Percentiles rank a stretch among this genome's conserved stretches.
phyloP scores from a whole-genome alignment of 2,797 vertebrate genomes.

The Galagoides demidoff region DNA sequence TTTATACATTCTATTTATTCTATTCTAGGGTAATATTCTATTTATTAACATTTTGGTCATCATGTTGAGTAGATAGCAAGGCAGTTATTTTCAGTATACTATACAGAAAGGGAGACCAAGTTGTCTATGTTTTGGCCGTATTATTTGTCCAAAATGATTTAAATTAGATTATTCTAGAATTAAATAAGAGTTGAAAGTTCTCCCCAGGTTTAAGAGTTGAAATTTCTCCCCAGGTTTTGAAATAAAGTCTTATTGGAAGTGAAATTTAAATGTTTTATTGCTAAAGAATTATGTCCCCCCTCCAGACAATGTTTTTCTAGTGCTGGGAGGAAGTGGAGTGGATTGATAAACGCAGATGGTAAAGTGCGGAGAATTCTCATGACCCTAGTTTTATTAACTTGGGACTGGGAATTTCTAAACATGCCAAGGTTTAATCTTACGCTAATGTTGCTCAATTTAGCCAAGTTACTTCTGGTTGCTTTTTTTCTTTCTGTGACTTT shows the following conservation, averaged over 20 bases:
- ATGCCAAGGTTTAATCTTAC: constrained; percentile 59
- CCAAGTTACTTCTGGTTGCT: constrained; percentile 37
- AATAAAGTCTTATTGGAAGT: constrained; percentile 19
- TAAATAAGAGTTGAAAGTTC: neutral
- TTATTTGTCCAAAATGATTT: neutral
- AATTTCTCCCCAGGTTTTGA: neutral
- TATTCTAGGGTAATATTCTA: neutral
- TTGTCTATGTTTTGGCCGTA: neutral
- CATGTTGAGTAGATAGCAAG: constrained; percentile 7
- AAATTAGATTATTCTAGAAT: constrained; percentile 4
- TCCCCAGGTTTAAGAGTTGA: neutral
- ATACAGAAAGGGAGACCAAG: neutral
- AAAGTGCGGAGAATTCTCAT: constrained; percentile 65
- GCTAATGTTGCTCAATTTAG: constrained; percentile 60
- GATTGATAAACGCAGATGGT: neutral
- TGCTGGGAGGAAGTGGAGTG: neutral
- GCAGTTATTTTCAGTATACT: neutral
- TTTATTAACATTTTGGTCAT: neutral
- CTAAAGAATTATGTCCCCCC: neutral
- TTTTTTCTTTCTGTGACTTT: constrained; percentile 62
- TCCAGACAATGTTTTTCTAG: constrained; percentile 26
- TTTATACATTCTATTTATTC: too few species aligned
- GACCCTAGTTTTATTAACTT: constrained; percentile 64
- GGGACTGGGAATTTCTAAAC: constrained; percentile 63
- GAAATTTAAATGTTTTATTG: neutral